A percentile compares a stretch with the other conserved stretches of the same genome.
phyloP scores from a whole-genome alignment of 2,797 vertebrate genomes.

The Gadopsis bispinosus region DNA sequence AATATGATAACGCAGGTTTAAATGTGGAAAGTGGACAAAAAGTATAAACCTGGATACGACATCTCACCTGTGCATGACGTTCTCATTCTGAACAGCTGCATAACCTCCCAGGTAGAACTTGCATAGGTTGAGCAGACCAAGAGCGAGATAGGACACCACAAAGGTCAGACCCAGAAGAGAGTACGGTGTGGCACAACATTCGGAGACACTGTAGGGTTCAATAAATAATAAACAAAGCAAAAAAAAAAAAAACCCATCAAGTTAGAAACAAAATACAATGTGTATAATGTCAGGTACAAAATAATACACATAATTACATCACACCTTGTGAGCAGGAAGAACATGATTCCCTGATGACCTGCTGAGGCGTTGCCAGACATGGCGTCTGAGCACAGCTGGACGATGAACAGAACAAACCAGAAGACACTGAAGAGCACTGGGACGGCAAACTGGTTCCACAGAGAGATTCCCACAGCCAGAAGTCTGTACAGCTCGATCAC shows the following conservation, averaged over 20 bases:
- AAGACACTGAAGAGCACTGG: constrained; percentile 90
- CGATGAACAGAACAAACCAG: constrained; percentile 88
- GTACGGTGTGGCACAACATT: constrained; percentile 91
- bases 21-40: background rate
- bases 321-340: constrained; percentile 89
- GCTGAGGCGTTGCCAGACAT: constrained; percentile 66
- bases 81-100: constrained; percentile 87
- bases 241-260: background rate
- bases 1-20: background rate
- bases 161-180: constrained; percentile 91
- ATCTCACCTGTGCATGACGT: constrained; percentile 92
- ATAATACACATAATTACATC: background rate
- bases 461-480: constrained; percentile 84
- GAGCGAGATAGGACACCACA: constrained; percentile 90
- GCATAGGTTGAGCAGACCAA: constrained; percentile 89
- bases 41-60: background rate
- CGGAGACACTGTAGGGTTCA: constrained; percentile 83
- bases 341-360: constrained; percentile 85
- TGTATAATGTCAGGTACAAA: background rate
- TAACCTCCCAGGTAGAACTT: constrained; percentile 90
- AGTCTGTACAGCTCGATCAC: constrained; percentile 85
- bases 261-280: background rate
- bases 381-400: constrained; percentile 82
- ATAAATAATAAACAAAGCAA: background rate
- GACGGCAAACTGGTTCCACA: constrained; percentile 90